Evolutionary conservation across 2,888 invertebrate genomes (phyloP).

Genomic region (Limulus polyphemus): DNA sequence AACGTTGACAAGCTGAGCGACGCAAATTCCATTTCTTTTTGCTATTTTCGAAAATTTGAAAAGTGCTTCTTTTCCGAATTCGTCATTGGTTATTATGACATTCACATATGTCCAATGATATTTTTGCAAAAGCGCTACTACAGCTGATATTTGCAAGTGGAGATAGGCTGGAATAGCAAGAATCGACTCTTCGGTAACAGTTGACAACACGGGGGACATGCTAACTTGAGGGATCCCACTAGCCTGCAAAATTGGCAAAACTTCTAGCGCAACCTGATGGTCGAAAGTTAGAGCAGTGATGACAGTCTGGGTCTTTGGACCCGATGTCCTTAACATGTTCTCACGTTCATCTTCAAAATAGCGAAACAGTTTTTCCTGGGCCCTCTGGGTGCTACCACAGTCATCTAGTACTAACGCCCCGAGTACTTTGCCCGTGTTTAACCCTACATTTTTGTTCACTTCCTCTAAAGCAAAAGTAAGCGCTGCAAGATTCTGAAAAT

Average conservation of each 20-base stretch:
- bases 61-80: slow-evolving; percentile 30
- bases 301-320: slow-evolving; percentile 26
- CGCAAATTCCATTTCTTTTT: slow-evolving; percentile 28
- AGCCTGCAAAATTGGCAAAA: slow-evolving; percentile 33
- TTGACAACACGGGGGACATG: slow-evolving; percentile 28
- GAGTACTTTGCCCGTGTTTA: slow-evolving; percentile 13
- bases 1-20: slow-evolving; percentile 30
- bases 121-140: slow-evolving; percentile 7
- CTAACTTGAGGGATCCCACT: slow-evolving; percentile 32
- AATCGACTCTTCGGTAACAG: slow-evolving; percentile 26
- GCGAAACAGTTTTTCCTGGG: slow-evolving; percentile 35
- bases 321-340: no score
- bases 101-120: slow-evolving; percentile 35
- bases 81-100: slow-evolving; percentile 33
- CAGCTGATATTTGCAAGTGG: slow-evolving; percentile 28
- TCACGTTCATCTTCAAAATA: slow-evolving; percentile 33
- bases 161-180: background rate
- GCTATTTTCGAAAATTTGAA: slow-evolving; percentile 30
- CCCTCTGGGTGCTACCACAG: slow-evolving; percentile 33
- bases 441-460: slow-evolving; percentile 32
- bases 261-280: slow-evolving; percentile 32
- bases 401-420: slow-evolving; percentile 37
- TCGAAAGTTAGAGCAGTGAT: slow-evolving; percentile 34
- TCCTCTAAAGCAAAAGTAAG: slow-evolving; percentile 37
- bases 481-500: slow-evolving; percentile 37